Percentiles rank a stretch among this genome's conserved stretches.
phyloP scores from a whole-genome alignment of 2,113 vertebrate species.

The Archilochus colubris region DNA sequence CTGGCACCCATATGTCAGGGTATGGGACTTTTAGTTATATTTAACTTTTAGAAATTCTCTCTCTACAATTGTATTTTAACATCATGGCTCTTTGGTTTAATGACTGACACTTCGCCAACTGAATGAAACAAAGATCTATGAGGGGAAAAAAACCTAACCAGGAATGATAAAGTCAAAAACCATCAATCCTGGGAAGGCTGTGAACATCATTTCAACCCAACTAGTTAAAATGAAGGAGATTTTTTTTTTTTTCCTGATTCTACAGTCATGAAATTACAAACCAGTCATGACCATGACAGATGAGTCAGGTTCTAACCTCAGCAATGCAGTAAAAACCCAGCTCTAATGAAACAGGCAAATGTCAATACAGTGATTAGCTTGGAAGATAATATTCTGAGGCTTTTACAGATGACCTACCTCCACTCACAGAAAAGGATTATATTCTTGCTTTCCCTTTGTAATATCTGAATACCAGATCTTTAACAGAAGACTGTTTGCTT shows the following conservation, averaged over 20 bases:
- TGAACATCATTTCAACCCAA: background rate
- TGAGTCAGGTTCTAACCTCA: conserved; percentile 57
- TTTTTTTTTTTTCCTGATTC: background rate
- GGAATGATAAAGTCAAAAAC: background rate
- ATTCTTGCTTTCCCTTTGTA: background rate
- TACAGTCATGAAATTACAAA: conserved; percentile 56
- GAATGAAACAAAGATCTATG: background rate
- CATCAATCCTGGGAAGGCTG: background rate
- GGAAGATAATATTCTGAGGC: conserved; percentile 62
- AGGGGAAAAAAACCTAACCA: background rate
- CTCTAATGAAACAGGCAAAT: conserved; percentile 70
- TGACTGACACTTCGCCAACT: background rate
- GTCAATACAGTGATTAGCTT: conserved; percentile 66
- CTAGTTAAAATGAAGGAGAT: background rate
- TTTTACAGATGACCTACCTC: conserved; percentile 66
- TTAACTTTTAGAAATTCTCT: background rate
- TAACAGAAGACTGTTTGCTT: conserved; percentile 14
- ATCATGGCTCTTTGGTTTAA: background rate
- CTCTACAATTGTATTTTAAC: background rate
- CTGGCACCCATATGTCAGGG: background rate
- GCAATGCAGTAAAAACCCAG: conserved; percentile 44
- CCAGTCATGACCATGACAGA: conserved; percentile 47
- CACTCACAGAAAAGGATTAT: conserved; percentile 28
- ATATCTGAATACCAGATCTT: background rate
- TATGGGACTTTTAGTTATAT: too few relatives aligned